phyloP scores from a whole-genome alignment of 2,888 invertebrate genomes.

The Andrena haemorrhoa region DNA sequence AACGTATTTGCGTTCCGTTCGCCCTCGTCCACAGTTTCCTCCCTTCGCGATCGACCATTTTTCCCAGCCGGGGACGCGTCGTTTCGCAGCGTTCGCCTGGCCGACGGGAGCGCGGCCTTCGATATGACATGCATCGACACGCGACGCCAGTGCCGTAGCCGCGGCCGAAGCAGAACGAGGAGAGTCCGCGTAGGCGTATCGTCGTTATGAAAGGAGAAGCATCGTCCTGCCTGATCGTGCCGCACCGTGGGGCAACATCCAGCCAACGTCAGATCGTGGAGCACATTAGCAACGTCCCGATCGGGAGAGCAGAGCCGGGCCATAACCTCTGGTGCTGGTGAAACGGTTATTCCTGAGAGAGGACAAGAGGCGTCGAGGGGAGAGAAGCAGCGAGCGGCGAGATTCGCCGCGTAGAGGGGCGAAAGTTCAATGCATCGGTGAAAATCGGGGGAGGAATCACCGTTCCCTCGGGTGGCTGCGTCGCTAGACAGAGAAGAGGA shows the following conservation, averaged over 20 bases:
- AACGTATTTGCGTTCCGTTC: neutral
- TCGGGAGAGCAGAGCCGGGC: no score
- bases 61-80: neutral
- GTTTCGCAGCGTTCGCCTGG: neutral
- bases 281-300: no score
- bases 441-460: conserved; percentile 35
- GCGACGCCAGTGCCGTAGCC: conserved; percentile 46
- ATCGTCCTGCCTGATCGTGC: conserved; percentile 13
- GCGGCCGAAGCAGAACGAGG: conserved; percentile 23
- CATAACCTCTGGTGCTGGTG: neutral
- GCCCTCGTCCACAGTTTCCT: neutral
- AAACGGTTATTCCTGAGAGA: neutral
- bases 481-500: conserved; percentile 1
- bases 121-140: conserved; percentile 39
- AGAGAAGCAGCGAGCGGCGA: neutral
- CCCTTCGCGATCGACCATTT: neutral
- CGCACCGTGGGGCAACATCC: neutral
- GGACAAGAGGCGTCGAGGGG: neutral
- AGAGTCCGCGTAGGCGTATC: conserved; percentile 47
- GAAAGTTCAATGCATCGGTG: conserved; percentile 46
- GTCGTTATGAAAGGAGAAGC: conserved; percentile 51
- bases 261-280: neutral
- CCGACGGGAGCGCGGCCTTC: conserved; percentile 12
- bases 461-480: conserved; percentile 11
- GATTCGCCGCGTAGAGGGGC: conserved; percentile 7